Evolutionary conservation across 2,888 invertebrate species (phyloP), one percentile per base, ranked within the genome.

Genomic region (Leuctra nigra): DNA sequence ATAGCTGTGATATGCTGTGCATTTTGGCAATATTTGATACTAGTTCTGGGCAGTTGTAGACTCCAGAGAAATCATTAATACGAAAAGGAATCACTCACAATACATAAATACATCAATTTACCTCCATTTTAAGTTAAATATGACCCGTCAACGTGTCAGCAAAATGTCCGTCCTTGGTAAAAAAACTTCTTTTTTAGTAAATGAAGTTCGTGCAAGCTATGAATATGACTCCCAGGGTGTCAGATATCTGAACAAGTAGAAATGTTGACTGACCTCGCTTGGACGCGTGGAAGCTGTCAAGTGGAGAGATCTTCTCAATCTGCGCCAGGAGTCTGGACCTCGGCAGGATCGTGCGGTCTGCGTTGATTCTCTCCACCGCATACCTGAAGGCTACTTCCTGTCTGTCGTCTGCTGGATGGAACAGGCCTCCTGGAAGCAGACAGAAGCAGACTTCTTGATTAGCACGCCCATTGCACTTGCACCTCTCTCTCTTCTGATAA

Each of bases 201-300:
- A 33, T 33, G 11, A 11, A 33, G 33, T 6, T 33, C 11, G 11
- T 33, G 33, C 38, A 4, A 7, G n/a, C n/a, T n/a, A n/a, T n/a
- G n/a, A n/a, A n/a, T n/a, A n/a, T n/a, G n/a, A n/a, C n/a, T n/a
- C n/a, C 9, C 47, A 20, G 47, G 47, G 47, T 6, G 47, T 46
- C 7, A n/a, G 7, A 6, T 14, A 9, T 41, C 41, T 16, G 14
- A 16, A n/a, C 41, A 41, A 9, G 7, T 6, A 53, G n/a, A n/a
- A n/a, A n/a, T n/a, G n/a, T n/a, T 29, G 29, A 71, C 73, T 74
- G 73, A 94, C 94, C 93, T 82, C 91, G 81, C 76, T 93, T 93
- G 16, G 93, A 91, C 53, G 94, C 92, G 70, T 91, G 91, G 70
- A 95, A 95, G 72, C 93, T 94, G 72, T 95, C 95, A 68, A 91